phyloP scores from a whole-genome alignment of 2,888 invertebrate species.

The Oligia fasciuncula region DNA sequence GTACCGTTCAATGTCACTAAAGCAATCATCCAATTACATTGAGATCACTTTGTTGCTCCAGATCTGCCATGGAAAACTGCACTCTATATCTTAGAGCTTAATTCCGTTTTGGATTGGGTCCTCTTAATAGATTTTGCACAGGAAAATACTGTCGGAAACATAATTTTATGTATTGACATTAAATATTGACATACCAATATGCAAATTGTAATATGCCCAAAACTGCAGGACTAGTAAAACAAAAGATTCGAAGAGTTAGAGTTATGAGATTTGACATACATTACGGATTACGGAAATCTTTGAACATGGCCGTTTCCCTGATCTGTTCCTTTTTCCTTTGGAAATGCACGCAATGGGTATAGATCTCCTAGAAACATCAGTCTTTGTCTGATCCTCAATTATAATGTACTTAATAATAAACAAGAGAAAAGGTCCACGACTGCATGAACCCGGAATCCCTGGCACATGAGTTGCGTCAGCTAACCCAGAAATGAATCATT shows the following conservation, averaged over 20 bases:
- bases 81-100: conserved; percentile 23
- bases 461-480: conserved; percentile 42
- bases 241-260: not conserved
- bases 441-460: conserved; percentile 61
- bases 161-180: conserved; percentile 46
- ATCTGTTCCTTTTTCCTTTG: not conserved
- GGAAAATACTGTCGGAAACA: conserved; percentile 49
- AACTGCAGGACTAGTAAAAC: not conserved
- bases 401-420: conserved; percentile 46
- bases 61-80: conserved; percentile 56
- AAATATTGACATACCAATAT: conserved; percentile 30
- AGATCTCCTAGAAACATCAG: not conserved
- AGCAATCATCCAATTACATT: conserved; percentile 76
- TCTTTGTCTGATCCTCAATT: conserved; percentile 15
- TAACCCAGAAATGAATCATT: conserved; percentile 46
- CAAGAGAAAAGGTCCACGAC: conserved; percentile 54
- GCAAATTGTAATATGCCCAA: conserved; percentile 13
- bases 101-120: conserved; percentile 4
- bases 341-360: not conserved
- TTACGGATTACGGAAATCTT: no score
- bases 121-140: conserved; percentile 33
- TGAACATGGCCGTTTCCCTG: not conserved
- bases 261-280: not conserved
- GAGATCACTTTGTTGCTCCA: conserved; percentile 58
- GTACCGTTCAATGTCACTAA: conserved; percentile 72